Percentiles rank a stretch among this genome's conserved stretches.
Conservation (phyloP, 2,113 vertebrate species). For the Cyprinodon variegatus region DNA sequence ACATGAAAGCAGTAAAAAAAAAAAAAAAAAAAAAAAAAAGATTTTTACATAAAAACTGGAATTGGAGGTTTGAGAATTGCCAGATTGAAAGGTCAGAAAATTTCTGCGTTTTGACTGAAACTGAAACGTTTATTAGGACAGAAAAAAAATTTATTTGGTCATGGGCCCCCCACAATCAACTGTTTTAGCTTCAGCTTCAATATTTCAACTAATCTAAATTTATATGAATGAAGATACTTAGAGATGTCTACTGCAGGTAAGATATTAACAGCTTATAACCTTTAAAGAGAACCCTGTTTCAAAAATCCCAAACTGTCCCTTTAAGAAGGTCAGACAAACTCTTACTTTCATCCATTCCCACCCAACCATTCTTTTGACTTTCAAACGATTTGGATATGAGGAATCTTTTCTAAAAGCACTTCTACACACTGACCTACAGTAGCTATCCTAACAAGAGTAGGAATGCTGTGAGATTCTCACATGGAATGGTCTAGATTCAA, state of each 20-base stretch:
- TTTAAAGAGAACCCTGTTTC: neutral
- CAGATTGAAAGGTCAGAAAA: neutral
- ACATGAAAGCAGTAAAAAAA: neutral
- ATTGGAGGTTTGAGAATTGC: neutral
- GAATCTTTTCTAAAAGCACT: constrained; percentile 69
- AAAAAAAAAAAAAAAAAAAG: neutral
- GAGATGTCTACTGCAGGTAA: neutral
- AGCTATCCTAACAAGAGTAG: constrained; percentile 63
- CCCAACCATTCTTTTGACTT: constrained; percentile 51
- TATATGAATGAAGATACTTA: neutral
- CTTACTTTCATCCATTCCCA: constrained; percentile 64
- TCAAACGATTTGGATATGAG: constrained; percentile 68
- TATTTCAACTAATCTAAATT: neutral
- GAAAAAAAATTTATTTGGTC: neutral
- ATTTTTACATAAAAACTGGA: neutral
- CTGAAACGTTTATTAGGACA: neutral
- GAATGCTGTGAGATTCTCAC: constrained; percentile 70
- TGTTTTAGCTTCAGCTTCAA: neutral
- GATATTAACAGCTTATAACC: neutral
- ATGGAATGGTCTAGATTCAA: constrained; percentile 72
- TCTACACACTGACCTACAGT: constrained; percentile 71
- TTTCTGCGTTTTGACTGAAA: neutral
- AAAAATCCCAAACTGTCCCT: neutral
- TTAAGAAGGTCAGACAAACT: constrained; percentile 62
- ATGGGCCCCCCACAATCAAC: neutral